A percentile compares a stretch with the other conserved stretches of the same genome.
Evolutionary conservation across 2,888 invertebrate species (phyloP).

Genomic region (Microctonus brassicae): DNA sequence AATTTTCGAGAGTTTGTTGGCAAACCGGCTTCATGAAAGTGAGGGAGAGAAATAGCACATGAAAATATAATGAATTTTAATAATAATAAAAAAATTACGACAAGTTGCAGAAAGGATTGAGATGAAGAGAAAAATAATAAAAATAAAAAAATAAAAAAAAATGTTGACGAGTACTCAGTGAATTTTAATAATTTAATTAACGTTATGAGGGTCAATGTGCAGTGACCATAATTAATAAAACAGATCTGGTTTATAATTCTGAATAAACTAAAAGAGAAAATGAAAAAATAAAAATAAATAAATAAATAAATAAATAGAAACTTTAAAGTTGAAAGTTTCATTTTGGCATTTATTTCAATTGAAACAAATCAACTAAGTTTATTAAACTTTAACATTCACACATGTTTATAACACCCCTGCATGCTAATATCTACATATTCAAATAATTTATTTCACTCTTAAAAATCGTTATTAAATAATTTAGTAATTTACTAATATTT

Average conservation of each 20-base stretch:
- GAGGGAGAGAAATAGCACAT: not conserved
- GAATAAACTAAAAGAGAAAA: too few relatives aligned
- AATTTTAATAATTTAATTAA: not conserved
- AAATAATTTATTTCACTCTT: not conserved
- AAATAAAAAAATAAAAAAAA: not conserved
- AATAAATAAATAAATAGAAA: too few relatives aligned
- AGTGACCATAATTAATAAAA: not conserved
- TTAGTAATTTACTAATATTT: constrained; percentile 12
- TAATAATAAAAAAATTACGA: not conserved
- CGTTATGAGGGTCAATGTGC: not conserved
- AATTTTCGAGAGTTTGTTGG: not conserved
- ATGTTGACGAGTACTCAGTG: not conserved
- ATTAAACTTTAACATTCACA: not conserved
- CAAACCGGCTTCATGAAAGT: not conserved
- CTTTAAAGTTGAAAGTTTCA: too few relatives aligned
- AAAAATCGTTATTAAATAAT: constrained; percentile 19
- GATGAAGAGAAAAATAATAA: not conserved
- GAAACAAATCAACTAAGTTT: not conserved
- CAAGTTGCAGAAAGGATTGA: not conserved
- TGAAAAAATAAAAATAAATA: too few relatives aligned
- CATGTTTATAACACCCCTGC: not conserved
- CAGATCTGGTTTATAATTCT: not conserved
- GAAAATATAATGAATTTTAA: not conserved
- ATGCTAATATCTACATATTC: not conserved
- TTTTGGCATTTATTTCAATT: too few relatives aligned